These are phyloP conservation scores for Carettochelys insculpta DNA, from an alignment of 2,113 vertebrate species.

Conservation along the genomic window DNA sequence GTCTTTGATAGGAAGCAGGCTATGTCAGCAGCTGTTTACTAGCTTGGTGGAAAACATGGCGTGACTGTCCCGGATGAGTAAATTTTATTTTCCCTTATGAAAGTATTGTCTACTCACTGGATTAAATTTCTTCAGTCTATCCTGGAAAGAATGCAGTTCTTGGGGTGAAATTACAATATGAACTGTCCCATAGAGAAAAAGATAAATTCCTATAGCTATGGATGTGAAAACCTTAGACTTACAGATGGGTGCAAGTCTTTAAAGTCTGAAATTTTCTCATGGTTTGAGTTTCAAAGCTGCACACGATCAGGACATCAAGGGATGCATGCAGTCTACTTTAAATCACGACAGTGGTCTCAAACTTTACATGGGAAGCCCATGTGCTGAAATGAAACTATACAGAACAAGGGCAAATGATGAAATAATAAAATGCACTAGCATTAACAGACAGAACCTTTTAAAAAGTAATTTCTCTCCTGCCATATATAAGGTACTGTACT, in stretches of 20 bases:
- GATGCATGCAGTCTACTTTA: slow-evolving; percentile 40
- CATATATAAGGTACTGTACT: slow-evolving; percentile 8
- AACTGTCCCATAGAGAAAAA: not conserved
- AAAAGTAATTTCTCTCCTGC: slow-evolving; percentile 4
- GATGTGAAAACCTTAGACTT: slow-evolving; percentile 2
- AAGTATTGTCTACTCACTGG: slow-evolving; percentile 48
- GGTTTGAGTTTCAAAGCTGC: slow-evolving; percentile 39
- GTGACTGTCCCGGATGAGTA: slow-evolving; percentile 52
- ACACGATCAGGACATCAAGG: slow-evolving; percentile 28
- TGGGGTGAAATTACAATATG: not conserved
- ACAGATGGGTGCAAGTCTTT: slow-evolving; percentile 53
- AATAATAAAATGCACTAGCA: not conserved
- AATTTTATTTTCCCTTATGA: slow-evolving; percentile 63
- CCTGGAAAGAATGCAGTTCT: not conserved
- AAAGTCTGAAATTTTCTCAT: slow-evolving; percentile 2
- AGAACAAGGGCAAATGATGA: slow-evolving; percentile 1
- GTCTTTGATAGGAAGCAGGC: slow-evolving; percentile 74
- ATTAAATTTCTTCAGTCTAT: slow-evolving; percentile 28
- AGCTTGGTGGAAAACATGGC: slow-evolving; percentile 70
- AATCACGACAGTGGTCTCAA: slow-evolving; percentile 51
- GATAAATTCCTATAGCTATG: not conserved
- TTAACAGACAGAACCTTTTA: slow-evolving; percentile 20
- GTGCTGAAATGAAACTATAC: slow-evolving; percentile 7
- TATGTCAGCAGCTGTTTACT: slow-evolving; percentile 71
- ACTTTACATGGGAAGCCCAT: slow-evolving; percentile 45